Evolutionary conservation across 2,888 invertebrate genomes (phyloP), one percentile per base, ranked within the genome.

Genomic region (Galerucella pusilla): DNA sequence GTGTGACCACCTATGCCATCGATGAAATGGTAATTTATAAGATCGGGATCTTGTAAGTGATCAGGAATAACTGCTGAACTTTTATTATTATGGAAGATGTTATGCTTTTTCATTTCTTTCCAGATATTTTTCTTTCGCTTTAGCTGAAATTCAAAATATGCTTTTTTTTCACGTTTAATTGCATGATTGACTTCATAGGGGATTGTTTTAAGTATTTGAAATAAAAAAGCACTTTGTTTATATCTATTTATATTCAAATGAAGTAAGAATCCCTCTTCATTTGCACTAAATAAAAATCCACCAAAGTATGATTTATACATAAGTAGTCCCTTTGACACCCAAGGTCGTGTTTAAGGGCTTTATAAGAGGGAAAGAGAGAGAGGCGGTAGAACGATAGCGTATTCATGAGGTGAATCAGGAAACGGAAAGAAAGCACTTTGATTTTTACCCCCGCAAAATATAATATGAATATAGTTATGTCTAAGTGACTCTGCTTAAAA

Each of bases 391-490:
- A 80, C 80, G 79, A 81, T 83, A 82, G 83, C 82, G 82, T 86
- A 85, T 86, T 86, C 86, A 86, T 86, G 85, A 85, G 84, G 79
- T 83, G 85, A 85, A 84, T 83, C 82, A 81, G 80, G 83, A 83
- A 66, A 81, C 63, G 82, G 78, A 82, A 82, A 81, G 81, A 82
- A 84, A 85, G 83, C 85, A 85, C 86, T 86, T 86, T 87, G 87
- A 87, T 87, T 87, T 86, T 87, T 86, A 84, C 86, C 86, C 86
- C 84, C 83, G 81, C 83, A 57, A 85, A 86, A 86, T 84, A 85
- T 85, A 85, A 86, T 85, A 86, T 85, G 87, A 85, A 87, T 86
- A 86, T 87, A 86, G 86, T 87, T 86, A 85, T 84, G 81, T 81
- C 81, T 82, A 79, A 83, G 83, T 81, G 85, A 85, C 85, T 81